Evolutionary conservation across 2,797 vertebrate species (phyloP), one percentile per base, ranked within the genome.

Genomic region (Enteromius viviparus): DNA sequence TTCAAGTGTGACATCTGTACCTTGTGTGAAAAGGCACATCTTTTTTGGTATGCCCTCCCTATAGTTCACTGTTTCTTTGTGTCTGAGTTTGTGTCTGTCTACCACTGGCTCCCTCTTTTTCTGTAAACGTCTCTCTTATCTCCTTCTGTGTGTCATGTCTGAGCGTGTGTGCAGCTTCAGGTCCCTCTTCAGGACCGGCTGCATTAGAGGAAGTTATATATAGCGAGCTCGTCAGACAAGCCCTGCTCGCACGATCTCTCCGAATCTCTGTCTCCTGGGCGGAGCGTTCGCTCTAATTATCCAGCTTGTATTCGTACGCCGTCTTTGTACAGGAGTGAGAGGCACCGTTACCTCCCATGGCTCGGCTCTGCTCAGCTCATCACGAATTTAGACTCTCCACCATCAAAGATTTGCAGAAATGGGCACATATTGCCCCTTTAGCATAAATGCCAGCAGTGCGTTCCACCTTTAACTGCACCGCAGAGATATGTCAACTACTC

Each of bases 361-460:
- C 87, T 85, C 84, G 47, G 68, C 89, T 91, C 76, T 76, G 40
- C 88, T 85, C 84, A 45, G 80, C 89, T 91, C 91, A 92, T 92
- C 81, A 89, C 88, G 90, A 90, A 92, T 92, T 91, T 91, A 93
- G 89, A 89, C 81, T 0, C 86, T 86, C 86, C 82, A 84, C 82
- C 0, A 71, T 21, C 81, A 89, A 83, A 86, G 87, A 87, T 89
- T 84, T 81, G 37, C 71, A 78, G 58, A 69, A 29, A 40, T 11
- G 37, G 68, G 23, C 3, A 19, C 45, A 2, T 72, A 26, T 40
- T 47, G 74, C 68, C 49, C 49, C 26, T 82, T 66, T 64, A 51
- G 68, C 26, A 42, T 21, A 10, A 64, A 71, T 47, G 58, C 29
- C 58, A 47, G 42, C 12, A 40, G 29, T 81, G 29, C 47, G 9